These are phyloP conservation scores for Callaeas wilsoni DNA, from an alignment of 2,113 vertebrate genomes.

Conservation along the genomic window DNA sequence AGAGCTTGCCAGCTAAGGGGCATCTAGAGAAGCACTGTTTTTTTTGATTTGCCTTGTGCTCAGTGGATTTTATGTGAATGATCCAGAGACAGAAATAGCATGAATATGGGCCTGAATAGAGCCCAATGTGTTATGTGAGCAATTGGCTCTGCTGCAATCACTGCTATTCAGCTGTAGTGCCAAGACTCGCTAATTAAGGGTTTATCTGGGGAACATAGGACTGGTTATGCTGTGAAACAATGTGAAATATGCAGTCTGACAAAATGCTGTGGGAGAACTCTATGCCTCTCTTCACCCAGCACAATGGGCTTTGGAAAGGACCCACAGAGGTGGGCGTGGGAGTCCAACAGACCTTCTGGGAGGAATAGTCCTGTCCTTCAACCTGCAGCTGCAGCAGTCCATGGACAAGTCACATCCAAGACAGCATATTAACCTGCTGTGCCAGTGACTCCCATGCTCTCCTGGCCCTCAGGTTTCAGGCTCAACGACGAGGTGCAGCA, in stretches of 20 bases:
- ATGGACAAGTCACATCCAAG: neutral
- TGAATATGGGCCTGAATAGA: slow-evolving; percentile 11
- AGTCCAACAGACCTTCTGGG: neutral
- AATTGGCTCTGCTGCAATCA: slow-evolving; percentile 9
- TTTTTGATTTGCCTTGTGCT: neutral
- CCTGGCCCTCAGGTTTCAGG: slow-evolving; percentile 74
- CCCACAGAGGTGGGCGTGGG: neutral
- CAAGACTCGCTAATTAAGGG: neutral
- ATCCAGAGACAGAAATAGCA: slow-evolving; percentile 31
- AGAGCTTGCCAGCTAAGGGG: neutral
- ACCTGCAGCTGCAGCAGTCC: neutral
- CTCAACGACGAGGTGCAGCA: slow-evolving; percentile 82
- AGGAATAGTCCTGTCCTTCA: neutral
- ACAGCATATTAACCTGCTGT: neutral
- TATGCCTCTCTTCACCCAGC: neutral
- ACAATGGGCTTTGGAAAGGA: neutral
- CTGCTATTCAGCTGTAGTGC: slow-evolving; percentile 10
- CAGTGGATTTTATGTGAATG: neutral
- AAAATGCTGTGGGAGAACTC: neutral
- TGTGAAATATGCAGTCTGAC: neutral
- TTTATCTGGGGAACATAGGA: slow-evolving; percentile 46
- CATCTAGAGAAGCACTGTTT: neutral
- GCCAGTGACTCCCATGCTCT: neutral
- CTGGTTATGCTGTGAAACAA: neutral
- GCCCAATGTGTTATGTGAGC: neutral